Evolutionary conservation across 2,888 invertebrate species (phyloP).

Genomic region (Heteromurus nitidus): DNA sequence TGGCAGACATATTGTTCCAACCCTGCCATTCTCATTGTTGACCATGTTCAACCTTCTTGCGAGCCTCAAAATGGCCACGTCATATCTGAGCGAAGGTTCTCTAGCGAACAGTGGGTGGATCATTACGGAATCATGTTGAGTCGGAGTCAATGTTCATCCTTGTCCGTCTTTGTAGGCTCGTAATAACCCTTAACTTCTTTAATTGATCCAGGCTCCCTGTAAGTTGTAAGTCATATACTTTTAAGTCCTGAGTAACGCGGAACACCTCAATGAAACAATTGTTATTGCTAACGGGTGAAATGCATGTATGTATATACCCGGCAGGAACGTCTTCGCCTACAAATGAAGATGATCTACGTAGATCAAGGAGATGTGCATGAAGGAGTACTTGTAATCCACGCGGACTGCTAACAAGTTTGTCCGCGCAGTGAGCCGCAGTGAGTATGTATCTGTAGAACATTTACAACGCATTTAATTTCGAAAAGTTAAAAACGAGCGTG

Average conservation of each 20-base stretch:
- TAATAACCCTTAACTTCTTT: background rate
- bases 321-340: background rate
- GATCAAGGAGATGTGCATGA: background rate
- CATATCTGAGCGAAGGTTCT: background rate
- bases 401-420: background rate
- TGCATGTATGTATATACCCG: slow-evolving; percentile 11
- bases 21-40: background rate
- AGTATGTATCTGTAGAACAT: too few species aligned
- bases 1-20: background rate
- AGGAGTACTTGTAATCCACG: background rate
- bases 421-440: background rate
- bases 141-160: background rate
- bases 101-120: background rate
- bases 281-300: background rate
- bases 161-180: background rate
- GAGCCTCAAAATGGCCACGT: background rate
- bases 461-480: background rate
- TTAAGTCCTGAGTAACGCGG: background rate
- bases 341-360: background rate
- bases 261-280: background rate
- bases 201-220: background rate
- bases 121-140: background rate
- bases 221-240: background rate
- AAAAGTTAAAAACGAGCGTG: background rate
- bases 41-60: background rate